Base-by-base conservation (phyloP, 2,797 vertebrate species). In the Gymnoscopelus microlampas region DNA sequence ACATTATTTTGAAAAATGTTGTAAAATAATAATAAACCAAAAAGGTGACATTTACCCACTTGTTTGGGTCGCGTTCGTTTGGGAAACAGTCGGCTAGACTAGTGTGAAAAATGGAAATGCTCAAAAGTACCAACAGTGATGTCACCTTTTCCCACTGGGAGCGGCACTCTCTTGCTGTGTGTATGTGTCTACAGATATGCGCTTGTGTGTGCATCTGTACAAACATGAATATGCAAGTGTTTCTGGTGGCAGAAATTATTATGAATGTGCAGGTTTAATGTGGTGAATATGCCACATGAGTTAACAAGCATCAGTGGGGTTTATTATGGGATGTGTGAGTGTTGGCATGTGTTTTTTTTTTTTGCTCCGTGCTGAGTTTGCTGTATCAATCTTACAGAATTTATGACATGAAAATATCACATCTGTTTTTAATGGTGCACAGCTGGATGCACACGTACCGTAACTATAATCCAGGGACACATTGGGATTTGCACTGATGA, bases 351-450 rank as follows among this genome's bases (percentile, higher is more conserved):
- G 78, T 84, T 70, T 73, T 77, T 83, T 73, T 68, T 89, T 86
- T 85, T 81, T 83, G 76, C 70, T 64, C 81, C 74, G 70, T 74
- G 71, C 77, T 48, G 32, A 63, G 53, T 70, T 80, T 75, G 60
- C 68, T 73, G 79, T 71, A 76, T 83, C 58, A 71, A 69, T 84
- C 80, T 85, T 57, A 26, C 75, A 82, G 74, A 86, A 87, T 82
- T 81, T 79, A 86, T 71, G 77, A 81, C 78, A 80, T 82, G 76
- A 89, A 84, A 79, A 81, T 72, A 71, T 85, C 88, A 83, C 90
- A 87, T 91, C 89, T 92, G 89, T 85, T 92, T 92, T 89, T 92
- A 90, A 92, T 86, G 79, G 78, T 63, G 73, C 84, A 78, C 87
- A 90, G 91, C 92, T 92, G 89, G 85, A 73, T 70, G 76, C 76